These are phyloP conservation scores for Numenius arquata DNA, from an alignment of 2,113 vertebrate species.

Conservation along the genomic window DNA sequence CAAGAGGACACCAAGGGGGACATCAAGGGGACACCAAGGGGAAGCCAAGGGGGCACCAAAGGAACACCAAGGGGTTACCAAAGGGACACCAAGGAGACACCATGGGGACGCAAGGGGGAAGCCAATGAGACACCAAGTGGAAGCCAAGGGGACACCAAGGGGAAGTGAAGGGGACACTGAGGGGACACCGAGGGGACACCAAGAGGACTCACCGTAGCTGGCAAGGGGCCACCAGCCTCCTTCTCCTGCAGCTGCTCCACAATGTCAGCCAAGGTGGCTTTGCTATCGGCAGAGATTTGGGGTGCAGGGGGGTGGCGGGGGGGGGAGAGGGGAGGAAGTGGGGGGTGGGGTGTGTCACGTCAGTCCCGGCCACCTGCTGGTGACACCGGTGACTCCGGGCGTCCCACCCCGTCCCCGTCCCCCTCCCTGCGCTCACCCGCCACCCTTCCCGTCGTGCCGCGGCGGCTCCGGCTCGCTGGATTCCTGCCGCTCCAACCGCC, in stretches of 20 bases:
- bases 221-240: slow-evolving; percentile 68
- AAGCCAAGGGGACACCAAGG: fast-evolving
- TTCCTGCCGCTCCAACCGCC: slow-evolving; percentile 82
- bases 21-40: fast-evolving
- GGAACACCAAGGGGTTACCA: fast-evolving
- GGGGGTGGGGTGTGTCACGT: too few relatives aligned
- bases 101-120: fast-evolving
- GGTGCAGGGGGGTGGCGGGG: too few relatives aligned
- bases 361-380: background rate
- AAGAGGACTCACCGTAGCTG: slow-evolving; percentile 38
- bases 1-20: background rate
- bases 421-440: background rate
- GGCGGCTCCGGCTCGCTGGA: slow-evolving; percentile 88
- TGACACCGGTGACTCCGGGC: background rate
- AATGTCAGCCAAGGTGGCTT: slow-evolving; percentile 88
- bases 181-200: fast-evolving
- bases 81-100: fast-evolving
- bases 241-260: slow-evolving; percentile 94
- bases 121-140: fast-evolving
- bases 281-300: slow-evolving; percentile 64
- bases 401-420: too few relatives aligned
- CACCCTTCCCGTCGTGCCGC: slow-evolving; percentile 57
- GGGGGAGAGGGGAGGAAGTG: too few relatives aligned
- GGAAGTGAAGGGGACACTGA: fast-evolving
- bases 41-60: fast-evolving